Conservation (phyloP, 2,113 vertebrate genomes). For the Nothoprocta perdicaria region DNA sequence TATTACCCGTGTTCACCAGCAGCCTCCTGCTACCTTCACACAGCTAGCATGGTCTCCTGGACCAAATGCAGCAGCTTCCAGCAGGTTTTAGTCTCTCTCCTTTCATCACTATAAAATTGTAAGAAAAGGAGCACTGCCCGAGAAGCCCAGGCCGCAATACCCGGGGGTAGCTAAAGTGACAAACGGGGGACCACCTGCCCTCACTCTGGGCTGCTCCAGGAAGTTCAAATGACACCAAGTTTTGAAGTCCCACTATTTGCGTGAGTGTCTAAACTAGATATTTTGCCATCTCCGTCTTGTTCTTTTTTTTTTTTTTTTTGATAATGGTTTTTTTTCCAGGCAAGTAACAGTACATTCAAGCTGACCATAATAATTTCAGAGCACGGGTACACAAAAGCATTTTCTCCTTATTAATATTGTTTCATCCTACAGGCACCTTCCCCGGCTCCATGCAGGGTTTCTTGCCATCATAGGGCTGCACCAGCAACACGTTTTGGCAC, state of each 20-base stretch:
- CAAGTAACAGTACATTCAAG: not conserved
- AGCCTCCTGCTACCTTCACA: not conserved
- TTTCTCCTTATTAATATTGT: not conserved
- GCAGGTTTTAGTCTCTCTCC: not conserved
- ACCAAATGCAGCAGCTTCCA: not conserved
- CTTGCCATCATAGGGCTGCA: not conserved
- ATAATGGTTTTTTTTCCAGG: not conserved
- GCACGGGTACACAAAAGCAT: no score
- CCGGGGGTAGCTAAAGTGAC: not conserved
- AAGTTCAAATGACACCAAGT: not conserved
- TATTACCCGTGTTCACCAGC: not conserved
- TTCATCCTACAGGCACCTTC: not conserved
- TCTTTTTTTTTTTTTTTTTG: no score
- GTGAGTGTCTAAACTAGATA: not conserved
- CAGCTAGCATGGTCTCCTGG: not conserved
- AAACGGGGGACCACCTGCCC: not conserved
- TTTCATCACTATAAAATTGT: not conserved
- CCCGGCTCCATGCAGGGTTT: not conserved
- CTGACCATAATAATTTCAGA: not conserved
- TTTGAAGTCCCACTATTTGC: not conserved
- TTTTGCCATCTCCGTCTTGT: not conserved
- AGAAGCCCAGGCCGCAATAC: not conserved
- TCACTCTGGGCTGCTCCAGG: not conserved
- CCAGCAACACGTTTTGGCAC: not conserved
- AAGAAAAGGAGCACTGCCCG: not conserved